Base-by-base conservation (phyloP, 2,888 invertebrate species). In the Molorchus minor region DNA sequence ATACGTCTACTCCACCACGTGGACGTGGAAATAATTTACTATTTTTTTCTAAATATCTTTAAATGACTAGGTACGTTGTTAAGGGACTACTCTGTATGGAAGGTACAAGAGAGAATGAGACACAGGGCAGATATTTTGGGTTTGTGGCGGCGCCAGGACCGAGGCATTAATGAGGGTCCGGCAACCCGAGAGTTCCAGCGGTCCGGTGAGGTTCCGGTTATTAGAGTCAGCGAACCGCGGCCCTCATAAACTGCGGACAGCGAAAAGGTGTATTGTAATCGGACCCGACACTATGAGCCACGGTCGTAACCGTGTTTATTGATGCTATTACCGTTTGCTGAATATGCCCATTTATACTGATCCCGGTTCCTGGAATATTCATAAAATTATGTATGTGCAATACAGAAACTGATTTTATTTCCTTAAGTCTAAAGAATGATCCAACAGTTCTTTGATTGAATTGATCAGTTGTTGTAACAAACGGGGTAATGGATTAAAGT, bases 141-240 rank as follows among this genome's bases (percentile, higher is more conserved):
- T 52, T 43, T 17, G 29, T 54, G 64, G 61, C 71, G 74, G 75
- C 75, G 75, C 75, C 75, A 75, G 73, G 66, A 68, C 64, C 61
- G 58, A 62, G 62, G 66, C 60, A 64, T 72, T 74, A 75, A 76
- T 73, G 75, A 75, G 74, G 74, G 72, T 72, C 71, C 71, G 70
- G 64, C 65, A 66, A 69, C 58, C 66, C 66, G 61, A 70, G 55
- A n/a, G n/a, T n/a, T 58, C 67, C 63, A 63, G 67, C 66, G 59
- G 69, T 73, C 71, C 75, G 73, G 70, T 69, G 70, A 69, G 74
- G 77, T 77, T 76, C 75, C 77, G 76, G 75, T 74, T 75, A 76
- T 77, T 74, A 73, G 64, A 68, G 64, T 65, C 69, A 70, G 67
- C 70, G 73, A 71, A 75, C 75, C 74, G 70, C 72, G 68, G 64